Conservation (phyloP, 2,888 invertebrate genomes). For the Scotopteryx bipunctaria region DNA sequence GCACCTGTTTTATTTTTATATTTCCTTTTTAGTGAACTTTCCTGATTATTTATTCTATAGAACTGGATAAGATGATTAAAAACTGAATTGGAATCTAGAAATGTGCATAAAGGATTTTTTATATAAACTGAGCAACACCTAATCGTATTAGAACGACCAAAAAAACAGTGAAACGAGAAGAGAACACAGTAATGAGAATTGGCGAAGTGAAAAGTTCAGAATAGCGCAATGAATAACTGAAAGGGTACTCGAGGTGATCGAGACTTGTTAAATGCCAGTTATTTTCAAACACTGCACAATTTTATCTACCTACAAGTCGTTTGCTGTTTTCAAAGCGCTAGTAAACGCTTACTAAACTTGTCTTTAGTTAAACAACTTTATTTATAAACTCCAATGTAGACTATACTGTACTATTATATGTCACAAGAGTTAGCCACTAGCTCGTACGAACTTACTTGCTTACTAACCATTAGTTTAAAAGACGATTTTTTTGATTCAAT, state of each 20-base stretch:
- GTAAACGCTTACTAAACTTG: constrained; percentile 29
- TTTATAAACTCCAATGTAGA: background rate
- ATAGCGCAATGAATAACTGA: constrained; percentile 7
- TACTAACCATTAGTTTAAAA: no score
- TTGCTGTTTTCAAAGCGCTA: background rate
- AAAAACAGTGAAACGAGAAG: background rate
- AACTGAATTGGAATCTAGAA: no score
- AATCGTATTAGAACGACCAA: background rate
- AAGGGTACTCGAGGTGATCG: constrained; percentile 7
- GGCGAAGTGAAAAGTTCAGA: constrained; percentile 8
- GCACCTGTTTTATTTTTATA: background rate
- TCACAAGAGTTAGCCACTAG: no score
- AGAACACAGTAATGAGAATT: constrained; percentile 14
- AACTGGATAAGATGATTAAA: no score
- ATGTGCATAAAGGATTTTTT: no score
- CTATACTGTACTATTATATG: no score
- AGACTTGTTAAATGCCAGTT: constrained; percentile 10
- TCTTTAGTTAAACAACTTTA: background rate
- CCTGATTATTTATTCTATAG: no score
- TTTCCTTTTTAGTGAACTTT: background rate
- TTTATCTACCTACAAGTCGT: constrained; percentile 1
- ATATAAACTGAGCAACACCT: no score
- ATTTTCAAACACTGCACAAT: constrained; percentile 7
- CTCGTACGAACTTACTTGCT: no score
- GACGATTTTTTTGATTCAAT: no score